Evolutionary conservation across 1,140 invertebrate genomes (phyloP).

Genomic region (Telenomus remus): DNA sequence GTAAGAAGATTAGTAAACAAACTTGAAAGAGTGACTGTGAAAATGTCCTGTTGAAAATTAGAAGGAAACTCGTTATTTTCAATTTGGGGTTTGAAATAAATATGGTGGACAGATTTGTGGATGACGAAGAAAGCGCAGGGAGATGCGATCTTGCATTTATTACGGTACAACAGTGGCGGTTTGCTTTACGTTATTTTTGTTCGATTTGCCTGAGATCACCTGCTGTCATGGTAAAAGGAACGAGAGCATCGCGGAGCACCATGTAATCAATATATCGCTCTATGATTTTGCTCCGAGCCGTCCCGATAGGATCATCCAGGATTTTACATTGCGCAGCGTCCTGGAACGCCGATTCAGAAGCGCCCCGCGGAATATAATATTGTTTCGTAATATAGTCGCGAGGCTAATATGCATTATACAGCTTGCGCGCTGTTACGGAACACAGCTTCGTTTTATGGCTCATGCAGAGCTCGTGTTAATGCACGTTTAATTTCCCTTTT

Average conservation of each 20-base stretch:
- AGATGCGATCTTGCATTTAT: constrained; percentile 66
- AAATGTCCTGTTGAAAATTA: too few relatives aligned
- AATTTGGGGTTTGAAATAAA: too few relatives aligned
- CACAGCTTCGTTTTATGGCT: constrained; percentile 12
- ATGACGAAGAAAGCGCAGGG: constrained; percentile 37
- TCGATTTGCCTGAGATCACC: constrained; percentile 46
- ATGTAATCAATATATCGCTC: constrained; percentile 54
- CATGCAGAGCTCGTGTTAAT: constrained; percentile 11
- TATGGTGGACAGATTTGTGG: constrained; percentile 20
- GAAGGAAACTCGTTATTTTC: too few relatives aligned
- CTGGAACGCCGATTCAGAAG: constrained; percentile 31
- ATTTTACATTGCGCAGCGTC: constrained; percentile 41
- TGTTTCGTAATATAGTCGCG: constrained; percentile 51
- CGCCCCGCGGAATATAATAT: constrained; percentile 41
- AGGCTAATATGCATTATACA: constrained; percentile 44
- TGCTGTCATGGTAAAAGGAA: constrained; percentile 46
- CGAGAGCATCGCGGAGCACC: constrained; percentile 38
- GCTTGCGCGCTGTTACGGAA: constrained; percentile 43
- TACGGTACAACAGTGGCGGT: constrained; percentile 55
- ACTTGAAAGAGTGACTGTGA: too few relatives aligned
- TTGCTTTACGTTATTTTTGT: constrained; percentile 43
- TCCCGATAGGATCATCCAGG: constrained; percentile 46
- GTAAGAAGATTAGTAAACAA: too few relatives aligned
- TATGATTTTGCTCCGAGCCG: constrained; percentile 47
- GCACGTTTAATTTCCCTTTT: constrained; percentile 3